Evolutionary conservation across 2,888 invertebrate genomes (phyloP).

Genomic region (Trachelus tabidus): DNA sequence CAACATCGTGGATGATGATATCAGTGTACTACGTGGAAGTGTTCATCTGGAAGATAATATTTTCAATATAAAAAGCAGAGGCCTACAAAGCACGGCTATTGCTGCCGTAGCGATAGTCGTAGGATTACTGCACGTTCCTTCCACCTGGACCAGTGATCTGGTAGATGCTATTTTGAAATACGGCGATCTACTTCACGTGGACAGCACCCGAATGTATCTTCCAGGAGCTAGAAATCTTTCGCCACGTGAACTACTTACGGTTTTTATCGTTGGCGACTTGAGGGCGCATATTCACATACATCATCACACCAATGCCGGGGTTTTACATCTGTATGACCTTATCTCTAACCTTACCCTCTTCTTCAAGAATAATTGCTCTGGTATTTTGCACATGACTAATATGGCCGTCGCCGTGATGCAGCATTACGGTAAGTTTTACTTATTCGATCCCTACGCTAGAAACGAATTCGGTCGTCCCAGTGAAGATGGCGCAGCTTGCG

Average conservation of each 20-base stretch:
- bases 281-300: constrained; percentile 45
- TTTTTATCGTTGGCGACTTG: constrained; percentile 56
- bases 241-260: constrained; percentile 48
- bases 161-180: constrained; percentile 74
- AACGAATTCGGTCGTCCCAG: constrained; percentile 52
- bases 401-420: constrained; percentile 71
- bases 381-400: constrained; percentile 69
- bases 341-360: constrained; percentile 67
- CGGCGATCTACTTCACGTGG: constrained; percentile 72
- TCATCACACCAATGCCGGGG: constrained; percentile 47
- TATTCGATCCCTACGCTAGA: constrained; percentile 73
- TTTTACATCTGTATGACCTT: constrained; percentile 47
- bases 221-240: constrained; percentile 49
- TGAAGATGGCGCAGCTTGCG: constrained; percentile 48
- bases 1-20: constrained; percentile 42
- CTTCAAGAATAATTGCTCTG: constrained; percentile 71
- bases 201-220: constrained; percentile 39
- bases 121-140: constrained; percentile 70
- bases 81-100: constrained; percentile 69
- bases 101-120: constrained; percentile 72
- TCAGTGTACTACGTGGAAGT: constrained; percentile 43
- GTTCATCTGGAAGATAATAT: constrained; percentile 42
- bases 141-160: constrained; percentile 70
- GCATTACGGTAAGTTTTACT: constrained; percentile 69
- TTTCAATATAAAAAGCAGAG: constrained; percentile 42